A percentile compares a stretch with the other conserved stretches of the same genome.
phyloP scores from a whole-genome alignment of 2,797 vertebrate species.

The Cuniculus paca region DNA sequence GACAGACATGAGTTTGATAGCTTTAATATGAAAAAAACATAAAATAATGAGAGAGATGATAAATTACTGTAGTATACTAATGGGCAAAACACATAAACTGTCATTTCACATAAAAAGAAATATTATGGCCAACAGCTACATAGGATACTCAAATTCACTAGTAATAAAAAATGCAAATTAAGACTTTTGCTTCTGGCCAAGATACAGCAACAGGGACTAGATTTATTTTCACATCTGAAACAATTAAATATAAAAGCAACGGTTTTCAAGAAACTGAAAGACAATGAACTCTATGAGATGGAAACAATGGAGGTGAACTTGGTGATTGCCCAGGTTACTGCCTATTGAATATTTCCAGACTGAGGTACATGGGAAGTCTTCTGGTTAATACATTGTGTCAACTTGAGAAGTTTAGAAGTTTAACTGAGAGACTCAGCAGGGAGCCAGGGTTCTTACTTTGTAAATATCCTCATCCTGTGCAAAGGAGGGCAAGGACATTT shows the following conservation, averaged over 20 bases:
- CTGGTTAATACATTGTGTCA: no score
- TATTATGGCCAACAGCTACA: conserved; percentile 45
- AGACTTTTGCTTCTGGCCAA: conserved; percentile 52
- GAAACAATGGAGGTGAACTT: conserved; percentile 29
- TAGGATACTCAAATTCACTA: conserved; percentile 62
- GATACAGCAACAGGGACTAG: conserved; percentile 24
- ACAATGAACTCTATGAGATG: neutral
- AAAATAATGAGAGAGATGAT: conserved; percentile 54
- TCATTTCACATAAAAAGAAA: conserved; percentile 62
- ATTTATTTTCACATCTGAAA: conserved; percentile 58
- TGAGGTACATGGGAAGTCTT: neutral
- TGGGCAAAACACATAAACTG: conserved; percentile 45
- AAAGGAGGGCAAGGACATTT: no score
- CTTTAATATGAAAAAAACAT: conserved; percentile 46
- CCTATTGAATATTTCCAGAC: neutral
- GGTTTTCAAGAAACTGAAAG: conserved; percentile 44
- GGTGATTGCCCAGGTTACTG: neutral
- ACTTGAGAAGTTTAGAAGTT: no score
- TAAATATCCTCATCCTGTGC: no score
- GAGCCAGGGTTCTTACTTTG: no score
- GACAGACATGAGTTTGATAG: conserved; percentile 41
- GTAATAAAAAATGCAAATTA: conserved; percentile 75
- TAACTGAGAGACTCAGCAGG: no score
- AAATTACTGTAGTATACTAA: conserved; percentile 38
- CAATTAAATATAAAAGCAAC: conserved; percentile 48